Evolutionary conservation across 1,140 invertebrate genomes (phyloP), one percentile per base, ranked within the genome.

Genomic region (Scaptomyza montana): DNA sequence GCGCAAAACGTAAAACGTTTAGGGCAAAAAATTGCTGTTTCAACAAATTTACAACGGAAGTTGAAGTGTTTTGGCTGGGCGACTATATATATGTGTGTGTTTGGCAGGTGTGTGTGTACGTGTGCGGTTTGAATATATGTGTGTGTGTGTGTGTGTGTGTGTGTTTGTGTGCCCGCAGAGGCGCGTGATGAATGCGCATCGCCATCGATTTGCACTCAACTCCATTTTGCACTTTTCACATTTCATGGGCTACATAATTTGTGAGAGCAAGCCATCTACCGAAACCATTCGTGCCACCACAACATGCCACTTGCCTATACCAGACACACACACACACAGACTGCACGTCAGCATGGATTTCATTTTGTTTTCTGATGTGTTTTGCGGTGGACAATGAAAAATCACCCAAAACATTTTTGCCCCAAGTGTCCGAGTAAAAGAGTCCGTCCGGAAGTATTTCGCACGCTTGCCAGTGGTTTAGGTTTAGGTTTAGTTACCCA

Each of bases 31-130:
- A 89, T 84, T 77, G 84, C 84, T 89, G 84, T 89, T 84, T 89
- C 84, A 89, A 84, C 84, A 89, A 89, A 89, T 89, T 89, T 84
- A 80, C 85, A 89, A 80, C 84, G 84, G 84, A 89, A 84, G 85
- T 80, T 78, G 61, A 89, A 89, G 79, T 89, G 84, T 81, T 89
- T 84, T 78, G 59, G 25, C 63, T 47, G 73, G 51, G 72, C 55
- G 33, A 30, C 9, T 39, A 30, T 43, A 8, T 43, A 4, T 43
- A 30, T 56, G 63, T 65, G 28, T 65, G 13, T 46, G 39, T 33
- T 30, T 47, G 13, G 53, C 53, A 60, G 45, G 57, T 60, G 57
- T 56, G 21, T 64, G 46, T 57, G 50, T 43, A 19, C 47, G 62
- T 66, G 55, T 59, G 16, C 16, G 16, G 16, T 16, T 16, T 16